A percentile compares a stretch with the other conserved stretches of the same genome.
phyloP scores from a whole-genome alignment of 2,888 invertebrate species.

The Taphrorychus bicolor region DNA sequence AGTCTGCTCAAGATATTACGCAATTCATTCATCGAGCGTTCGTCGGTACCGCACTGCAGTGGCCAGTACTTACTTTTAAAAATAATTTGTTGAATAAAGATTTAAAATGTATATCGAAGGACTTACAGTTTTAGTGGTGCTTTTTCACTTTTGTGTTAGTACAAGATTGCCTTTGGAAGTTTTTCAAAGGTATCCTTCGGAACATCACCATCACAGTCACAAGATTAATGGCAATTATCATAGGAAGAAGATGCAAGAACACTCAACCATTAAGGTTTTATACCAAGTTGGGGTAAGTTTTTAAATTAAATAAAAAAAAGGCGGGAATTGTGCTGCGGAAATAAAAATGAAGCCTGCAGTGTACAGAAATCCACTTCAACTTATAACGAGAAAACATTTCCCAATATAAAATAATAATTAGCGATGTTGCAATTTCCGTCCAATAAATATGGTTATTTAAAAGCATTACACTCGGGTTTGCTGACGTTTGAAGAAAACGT shows the following conservation, averaged over 20 bases:
- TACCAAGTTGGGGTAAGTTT: conserved; percentile 77
- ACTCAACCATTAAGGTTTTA: conserved; percentile 67
- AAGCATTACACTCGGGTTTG: not conserved
- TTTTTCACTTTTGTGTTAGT: conserved; percentile 45
- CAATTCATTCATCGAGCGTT: conserved; percentile 49
- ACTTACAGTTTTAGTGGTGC: conserved; percentile 46
- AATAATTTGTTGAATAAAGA: not conserved
- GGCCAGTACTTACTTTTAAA: conserved; percentile 7
- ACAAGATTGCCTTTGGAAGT: conserved; percentile 64
- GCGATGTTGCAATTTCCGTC: conserved; percentile 31
- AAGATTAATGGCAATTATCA: conserved; percentile 63
- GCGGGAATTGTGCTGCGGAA: conserved; percentile 39
- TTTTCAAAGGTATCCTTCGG: conserved; percentile 57
- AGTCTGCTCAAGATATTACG: conserved; percentile 50
- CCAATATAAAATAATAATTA: conserved; percentile 26
- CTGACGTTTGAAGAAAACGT: no score
- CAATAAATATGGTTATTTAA: not conserved
- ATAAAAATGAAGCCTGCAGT: conserved; percentile 44
- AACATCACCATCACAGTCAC: conserved; percentile 57
- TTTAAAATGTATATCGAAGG: conserved; percentile 47
- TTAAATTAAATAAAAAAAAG: not conserved
- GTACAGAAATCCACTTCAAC: conserved; percentile 8
- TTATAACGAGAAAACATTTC: conserved; percentile 17
- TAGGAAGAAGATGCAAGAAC: conserved; percentile 63
- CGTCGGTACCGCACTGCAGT: not conserved